phyloP scores from a whole-genome alignment of 2,888 invertebrate genomes.

The Parasteatoda lunata region DNA sequence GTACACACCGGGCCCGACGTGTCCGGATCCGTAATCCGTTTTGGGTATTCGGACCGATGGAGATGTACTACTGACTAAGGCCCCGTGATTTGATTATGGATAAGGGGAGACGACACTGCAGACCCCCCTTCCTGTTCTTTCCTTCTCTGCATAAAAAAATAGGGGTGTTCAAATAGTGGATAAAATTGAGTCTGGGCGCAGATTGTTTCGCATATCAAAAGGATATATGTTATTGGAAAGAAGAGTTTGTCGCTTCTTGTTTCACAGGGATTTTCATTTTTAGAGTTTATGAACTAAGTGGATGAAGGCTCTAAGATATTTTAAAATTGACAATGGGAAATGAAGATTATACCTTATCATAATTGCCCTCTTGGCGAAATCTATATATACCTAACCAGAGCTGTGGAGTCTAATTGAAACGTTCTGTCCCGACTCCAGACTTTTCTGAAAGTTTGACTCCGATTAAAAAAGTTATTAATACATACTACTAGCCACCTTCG shows the following conservation, averaged over 20 bases:
- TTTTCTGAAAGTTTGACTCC: no score
- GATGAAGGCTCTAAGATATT: no score
- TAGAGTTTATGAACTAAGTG: no score
- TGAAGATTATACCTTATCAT: no score
- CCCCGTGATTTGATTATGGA: slow-evolving; percentile 58
- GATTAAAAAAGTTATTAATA: no score
- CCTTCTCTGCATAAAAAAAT: slow-evolving; percentile 30
- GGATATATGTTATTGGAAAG: slow-evolving; percentile 1
- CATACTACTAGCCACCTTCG: no score
- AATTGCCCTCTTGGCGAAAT: no score
- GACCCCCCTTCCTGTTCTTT: background rate
- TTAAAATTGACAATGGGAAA: no score
- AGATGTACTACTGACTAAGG: slow-evolving; percentile 34
- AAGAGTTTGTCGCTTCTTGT: background rate
- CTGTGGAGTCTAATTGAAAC: no score
- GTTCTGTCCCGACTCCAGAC: no score
- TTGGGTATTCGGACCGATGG: slow-evolving; percentile 30
- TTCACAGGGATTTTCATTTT: background rate
- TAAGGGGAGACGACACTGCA: slow-evolving; percentile 8
- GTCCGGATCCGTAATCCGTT: slow-evolving; percentile 56
- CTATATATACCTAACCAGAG: no score
- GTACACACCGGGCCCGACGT: slow-evolving; percentile 53
- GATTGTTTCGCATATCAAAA: slow-evolving; percentile 60
- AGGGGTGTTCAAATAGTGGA: slow-evolving; percentile 29
- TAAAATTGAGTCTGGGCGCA: slow-evolving; percentile 38